Evolutionary conservation across 2,797 vertebrate species (phyloP), one percentile per base, ranked within the genome.

Genomic region (Simalia tracyae): DNA sequence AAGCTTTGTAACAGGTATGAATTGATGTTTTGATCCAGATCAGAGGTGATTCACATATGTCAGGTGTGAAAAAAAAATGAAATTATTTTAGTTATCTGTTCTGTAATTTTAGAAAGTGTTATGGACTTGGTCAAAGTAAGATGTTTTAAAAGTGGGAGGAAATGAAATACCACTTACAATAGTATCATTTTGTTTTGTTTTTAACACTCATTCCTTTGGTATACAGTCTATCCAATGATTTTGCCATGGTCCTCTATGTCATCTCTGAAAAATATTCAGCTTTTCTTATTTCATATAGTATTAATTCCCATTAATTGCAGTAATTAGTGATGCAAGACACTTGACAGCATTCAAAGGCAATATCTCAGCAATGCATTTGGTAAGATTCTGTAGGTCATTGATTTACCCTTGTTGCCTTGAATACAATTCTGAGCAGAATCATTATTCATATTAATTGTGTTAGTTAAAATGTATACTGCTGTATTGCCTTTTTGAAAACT

Each of bases 401-500:
- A 72, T 88, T 95, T 94, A 96, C 64, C 61, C 89, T 64, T 64
- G 54, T 64, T 94, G 90, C 46, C 7, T 36, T 86, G 4, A 1
- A 87, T 93, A 94, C 89, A 7, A 93, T 95, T 97, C 95, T 90
- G 92, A 92, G 64, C 85, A 96, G 94, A 97, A 93, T 95, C 50
- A 93, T 96, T 95, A 94, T 93, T 96, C 94, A 93, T 94, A 96
- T 97, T 97, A 96, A 95, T 95, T 95, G 89, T 95, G 76, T 94
- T 92, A 91, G 24, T 91, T 94, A 94, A 93, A 91, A 56, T 92
- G 85, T 0, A 2, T 81, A 89, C 91, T 96, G 96, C 95, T 96
- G 87, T 95, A 91, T 88, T 95, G 91, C 94, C 96, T 95, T 97
- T 97, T 96, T 89, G 93, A 95, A 86, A 97, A 96, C 94, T 97